Evolutionary conservation across 2,888 invertebrate species (phyloP).

Genomic region (Strigamia crassipes): DNA sequence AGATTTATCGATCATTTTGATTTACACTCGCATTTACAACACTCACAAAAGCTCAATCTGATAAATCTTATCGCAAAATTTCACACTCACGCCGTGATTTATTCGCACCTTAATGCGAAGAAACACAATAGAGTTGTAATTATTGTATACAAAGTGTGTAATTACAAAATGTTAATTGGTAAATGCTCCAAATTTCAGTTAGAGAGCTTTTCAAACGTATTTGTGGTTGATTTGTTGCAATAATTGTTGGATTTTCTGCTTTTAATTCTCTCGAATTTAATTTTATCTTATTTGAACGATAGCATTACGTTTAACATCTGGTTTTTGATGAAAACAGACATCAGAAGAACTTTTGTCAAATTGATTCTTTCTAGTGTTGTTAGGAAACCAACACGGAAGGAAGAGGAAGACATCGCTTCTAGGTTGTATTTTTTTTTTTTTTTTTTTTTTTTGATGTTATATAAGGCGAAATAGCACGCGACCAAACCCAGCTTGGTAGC

Average conservation of each 20-base stretch:
- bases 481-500: too few species aligned
- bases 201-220: background rate
- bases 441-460: background rate
- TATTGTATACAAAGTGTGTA: background rate
- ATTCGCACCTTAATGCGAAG: background rate
- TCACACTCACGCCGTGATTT: background rate
- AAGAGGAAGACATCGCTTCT: background rate
- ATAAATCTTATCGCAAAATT: slow-evolving; percentile 36
- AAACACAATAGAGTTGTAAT: background rate
- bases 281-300: background rate
- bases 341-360: background rate
- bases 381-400: slow-evolving; percentile 4
- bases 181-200: background rate
- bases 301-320: background rate
- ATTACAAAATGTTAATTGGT: slow-evolving; percentile 4
- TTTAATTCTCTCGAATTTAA: too few species aligned
- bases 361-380: background rate
- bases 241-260: too few species aligned
- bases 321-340: background rate
- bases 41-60: background rate
- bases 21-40: slow-evolving; percentile 31
- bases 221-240: too few species aligned
- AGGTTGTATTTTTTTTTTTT: background rate
- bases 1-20: slow-evolving; percentile 21
- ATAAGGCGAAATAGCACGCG: too few species aligned